Conservation (phyloP, 2,113 vertebrate genomes). For the Speoplatyrhinus poulsoni region DNA sequence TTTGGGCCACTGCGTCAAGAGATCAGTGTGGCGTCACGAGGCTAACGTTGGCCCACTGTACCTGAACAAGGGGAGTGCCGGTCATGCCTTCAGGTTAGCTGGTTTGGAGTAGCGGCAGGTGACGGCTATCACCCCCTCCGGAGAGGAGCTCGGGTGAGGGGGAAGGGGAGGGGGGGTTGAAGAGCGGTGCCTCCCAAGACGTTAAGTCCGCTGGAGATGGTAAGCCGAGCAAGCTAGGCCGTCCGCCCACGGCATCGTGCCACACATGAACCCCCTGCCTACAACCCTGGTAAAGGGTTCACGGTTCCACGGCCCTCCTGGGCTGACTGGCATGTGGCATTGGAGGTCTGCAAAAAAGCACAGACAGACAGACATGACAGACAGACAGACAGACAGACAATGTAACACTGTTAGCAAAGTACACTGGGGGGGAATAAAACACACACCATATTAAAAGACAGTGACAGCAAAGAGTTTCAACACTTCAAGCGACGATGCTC, state of each 20-base stretch:
- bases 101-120: constrained; percentile 45
- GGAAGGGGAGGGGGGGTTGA: constrained; percentile 12
- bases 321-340: constrained; percentile 30
- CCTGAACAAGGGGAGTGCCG: constrained; percentile 65
- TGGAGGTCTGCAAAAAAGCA: constrained; percentile 33
- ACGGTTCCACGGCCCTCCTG: constrained; percentile 49
- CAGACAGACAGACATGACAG: constrained; percentile 19
- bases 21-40: too few relatives aligned
- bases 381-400: constrained; percentile 18
- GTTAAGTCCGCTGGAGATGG: constrained; percentile 63
- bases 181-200: constrained; percentile 52
- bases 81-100: constrained; percentile 63
- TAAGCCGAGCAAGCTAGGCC: constrained; percentile 63
- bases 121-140: constrained; percentile 30
- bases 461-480: constrained; percentile 5
- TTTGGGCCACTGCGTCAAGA: too few relatives aligned
- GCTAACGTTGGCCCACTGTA: constrained; percentile 33
- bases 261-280: constrained; percentile 51
- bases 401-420: background rate
- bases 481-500: background rate
- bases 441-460: constrained; percentile 8
- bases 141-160: constrained; percentile 20
- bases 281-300: constrained; percentile 34
- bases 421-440: constrained; percentile 8
- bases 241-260: constrained; percentile 65